Percentiles rank a stretch among this genome's conserved stretches.
These are phyloP conservation scores for Chaetophractus vellerosus DNA, from an alignment of 2,797 vertebrate species.

Conservation along the genomic window DNA sequence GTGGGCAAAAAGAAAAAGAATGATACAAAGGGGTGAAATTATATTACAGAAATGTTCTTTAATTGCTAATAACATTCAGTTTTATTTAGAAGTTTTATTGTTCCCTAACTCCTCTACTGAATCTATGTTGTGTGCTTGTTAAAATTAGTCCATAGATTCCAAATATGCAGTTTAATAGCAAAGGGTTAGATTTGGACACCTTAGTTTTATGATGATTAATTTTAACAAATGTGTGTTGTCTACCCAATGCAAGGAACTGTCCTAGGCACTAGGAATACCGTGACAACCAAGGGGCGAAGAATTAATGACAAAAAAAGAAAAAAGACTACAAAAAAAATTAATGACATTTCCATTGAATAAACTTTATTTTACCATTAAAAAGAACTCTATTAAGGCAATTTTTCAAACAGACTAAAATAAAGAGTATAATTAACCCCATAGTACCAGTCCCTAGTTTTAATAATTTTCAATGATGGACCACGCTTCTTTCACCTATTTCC, in stretches of 20 bases:
- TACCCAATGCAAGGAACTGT: not conserved
- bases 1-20: accelerated
- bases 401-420: conserved; percentile 38
- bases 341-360: not conserved
- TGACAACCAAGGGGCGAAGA: not conserved
- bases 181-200: not conserved
- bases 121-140: not conserved
- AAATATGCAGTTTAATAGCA: not conserved
- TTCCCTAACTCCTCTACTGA: not conserved
- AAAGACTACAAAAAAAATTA: not conserved
- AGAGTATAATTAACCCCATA: not conserved
- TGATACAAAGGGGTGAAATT: not conserved
- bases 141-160: not conserved
- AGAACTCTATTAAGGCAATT: not conserved
- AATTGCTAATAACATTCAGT: not conserved
- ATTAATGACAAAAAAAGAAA: not conserved
- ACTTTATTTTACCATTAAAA: not conserved
- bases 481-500: not conserved
- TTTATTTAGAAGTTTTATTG: not conserved
- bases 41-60: not conserved
- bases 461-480: not conserved
- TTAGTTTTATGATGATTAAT: not conserved
- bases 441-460: not conserved
- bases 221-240: not conserved
- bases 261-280: not conserved